Evolutionary conservation across 2,113 vertebrate genomes (phyloP).

Genomic region (Mesocricetus auratus): DNA sequence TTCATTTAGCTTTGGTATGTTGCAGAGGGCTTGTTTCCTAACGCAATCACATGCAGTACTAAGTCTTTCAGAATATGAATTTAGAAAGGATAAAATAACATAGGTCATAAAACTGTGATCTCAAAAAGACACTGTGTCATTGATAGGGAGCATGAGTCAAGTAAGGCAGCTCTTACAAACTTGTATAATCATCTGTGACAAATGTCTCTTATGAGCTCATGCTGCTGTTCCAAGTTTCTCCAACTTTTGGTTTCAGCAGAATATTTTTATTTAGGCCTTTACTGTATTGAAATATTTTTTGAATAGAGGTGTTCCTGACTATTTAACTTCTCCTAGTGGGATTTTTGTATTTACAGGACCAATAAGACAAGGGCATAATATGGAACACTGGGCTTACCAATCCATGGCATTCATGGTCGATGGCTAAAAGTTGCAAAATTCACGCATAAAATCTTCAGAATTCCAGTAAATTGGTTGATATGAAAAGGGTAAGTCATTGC

Average conservation of each 20-base stretch:
- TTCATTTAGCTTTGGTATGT: too few species aligned
- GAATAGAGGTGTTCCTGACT: background rate
- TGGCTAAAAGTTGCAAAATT: background rate
- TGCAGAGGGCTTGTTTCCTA: background rate
- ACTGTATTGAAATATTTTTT: background rate
- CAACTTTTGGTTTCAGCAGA: too few species aligned
- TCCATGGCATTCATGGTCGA: background rate
- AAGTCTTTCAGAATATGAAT: background rate
- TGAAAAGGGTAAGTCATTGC: background rate
- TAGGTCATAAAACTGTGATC: background rate
- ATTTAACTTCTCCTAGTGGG: background rate
- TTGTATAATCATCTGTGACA: background rate
- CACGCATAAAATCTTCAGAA: background rate
- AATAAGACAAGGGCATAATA: background rate
- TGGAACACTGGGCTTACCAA: background rate
- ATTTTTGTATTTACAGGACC: background rate
- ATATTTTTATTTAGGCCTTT: background rate
- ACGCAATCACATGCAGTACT: background rate
- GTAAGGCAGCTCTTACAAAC: background rate
- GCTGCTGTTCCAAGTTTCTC: too few species aligned
- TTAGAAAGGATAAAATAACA: background rate
- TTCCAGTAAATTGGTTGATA: background rate
- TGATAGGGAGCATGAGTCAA: background rate
- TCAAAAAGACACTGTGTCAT: background rate
- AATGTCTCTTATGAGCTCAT: background rate